Base-by-base conservation (phyloP, 1,140 invertebrate genomes). In the Drosophila rufa region DNA sequence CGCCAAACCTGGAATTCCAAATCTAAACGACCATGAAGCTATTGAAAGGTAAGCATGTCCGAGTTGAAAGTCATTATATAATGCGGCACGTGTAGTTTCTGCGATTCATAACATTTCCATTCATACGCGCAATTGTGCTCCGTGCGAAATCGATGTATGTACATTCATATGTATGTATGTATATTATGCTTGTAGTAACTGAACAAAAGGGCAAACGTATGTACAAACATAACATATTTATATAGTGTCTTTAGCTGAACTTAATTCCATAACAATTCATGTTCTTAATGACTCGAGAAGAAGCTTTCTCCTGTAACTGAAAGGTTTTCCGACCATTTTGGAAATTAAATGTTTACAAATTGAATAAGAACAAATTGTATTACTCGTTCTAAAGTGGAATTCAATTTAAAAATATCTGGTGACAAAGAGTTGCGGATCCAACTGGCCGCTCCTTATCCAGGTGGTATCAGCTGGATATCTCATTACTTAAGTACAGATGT, bases 1-100 rank as follows among this genome's bases (percentile, higher is more conserved):
- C 33, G 33, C 85, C n/a, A 82, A 86, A 84, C 92, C 94, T 93
- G 53, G 95, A 94, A 80, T 97, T 80, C 98, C 98, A 33, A 97
- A 99, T 92, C 94, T 99, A 69, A 96, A 95, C 91, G 97, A 99
- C 93, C 96, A 97, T 91, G 97, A 98, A 93, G 97, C 97, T 50
- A 96, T 99, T 80, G 98, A 99, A 93, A 95, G 95, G 91, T 99
- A 98, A 93, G 98, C 98, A 33, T 61, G 11, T 36, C n/a, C 40
- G 1, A 22, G 22, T 30, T 9, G 40, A 48, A 53, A 40, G 46
- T 15, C 17, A 80, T 89, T 87, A 89, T 79, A 85, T 89, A 89
- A 89, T 60, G 38, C 62, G 69, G 71, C 48, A 75, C 57, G 42
- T 74, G 69, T 62, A 61, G 40, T 19, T 40, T 25, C 50, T 9